phyloP scores from a whole-genome alignment of 1,140 invertebrate genomes.

The Drosophila dunni region DNA sequence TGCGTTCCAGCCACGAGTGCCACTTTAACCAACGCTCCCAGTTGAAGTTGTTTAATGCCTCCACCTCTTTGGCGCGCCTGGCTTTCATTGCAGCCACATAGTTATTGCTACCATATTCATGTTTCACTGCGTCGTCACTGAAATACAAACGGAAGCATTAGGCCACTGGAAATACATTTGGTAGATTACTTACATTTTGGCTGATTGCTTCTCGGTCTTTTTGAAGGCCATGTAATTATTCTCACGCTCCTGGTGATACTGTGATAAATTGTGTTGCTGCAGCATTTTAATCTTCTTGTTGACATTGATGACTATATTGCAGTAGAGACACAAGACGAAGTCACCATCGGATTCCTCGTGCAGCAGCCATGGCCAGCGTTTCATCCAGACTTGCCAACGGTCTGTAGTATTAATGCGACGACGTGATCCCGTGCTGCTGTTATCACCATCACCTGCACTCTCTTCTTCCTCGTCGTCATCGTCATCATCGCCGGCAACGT shows the following conservation, averaged over 20 bases:
- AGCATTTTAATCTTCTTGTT: constrained; percentile 42
- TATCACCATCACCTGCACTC: constrained; percentile 44
- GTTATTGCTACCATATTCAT: constrained; percentile 64
- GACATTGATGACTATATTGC: constrained; percentile 61
- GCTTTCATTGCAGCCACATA: constrained; percentile 62
- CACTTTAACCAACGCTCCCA: constrained; percentile 66
- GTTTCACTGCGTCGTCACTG: constrained; percentile 54
- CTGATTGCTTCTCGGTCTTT: constrained; percentile 34
- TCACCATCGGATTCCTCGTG: constrained; percentile 53
- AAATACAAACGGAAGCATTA: neutral
- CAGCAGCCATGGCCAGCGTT: constrained; percentile 64
- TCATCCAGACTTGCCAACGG: constrained; percentile 66
- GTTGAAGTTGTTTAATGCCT: constrained; percentile 64
- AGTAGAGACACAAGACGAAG: constrained; percentile 62
- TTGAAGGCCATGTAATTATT: constrained; percentile 66
- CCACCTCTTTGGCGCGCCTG: constrained; percentile 54
- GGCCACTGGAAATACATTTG: neutral
- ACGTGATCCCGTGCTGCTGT: constrained; percentile 25
- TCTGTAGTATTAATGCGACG: neutral
- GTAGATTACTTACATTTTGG: constrained; percentile 27
- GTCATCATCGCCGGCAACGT: constrained; percentile 53
- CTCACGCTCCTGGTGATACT: constrained; percentile 72
- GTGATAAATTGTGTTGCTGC: constrained; percentile 64
- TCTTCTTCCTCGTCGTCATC: constrained; percentile 38
- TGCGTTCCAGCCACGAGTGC: constrained; percentile 63